Conservation (phyloP, 1,140 invertebrate genomes). For the Saccostrea echinata region DNA sequence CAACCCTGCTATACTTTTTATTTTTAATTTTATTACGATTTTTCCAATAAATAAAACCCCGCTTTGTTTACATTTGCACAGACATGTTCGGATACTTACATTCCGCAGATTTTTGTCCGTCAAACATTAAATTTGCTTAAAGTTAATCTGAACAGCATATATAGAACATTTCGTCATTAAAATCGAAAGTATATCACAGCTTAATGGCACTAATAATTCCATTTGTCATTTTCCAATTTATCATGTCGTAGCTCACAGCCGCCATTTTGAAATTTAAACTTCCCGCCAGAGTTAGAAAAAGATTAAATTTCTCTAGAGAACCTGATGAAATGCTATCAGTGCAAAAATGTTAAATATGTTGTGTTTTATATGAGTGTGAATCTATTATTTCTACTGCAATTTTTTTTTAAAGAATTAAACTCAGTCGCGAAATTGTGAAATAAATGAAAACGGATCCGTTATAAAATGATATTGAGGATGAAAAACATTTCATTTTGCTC, state of each 20-base stretch:
- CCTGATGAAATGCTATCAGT: no score
- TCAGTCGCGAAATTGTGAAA: background rate
- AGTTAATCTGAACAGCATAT: background rate
- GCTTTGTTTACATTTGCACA: slow-evolving; percentile 21
- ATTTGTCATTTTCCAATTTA: background rate
- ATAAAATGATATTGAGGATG: no score
- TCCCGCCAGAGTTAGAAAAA: slow-evolving; percentile 40
- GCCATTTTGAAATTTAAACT: slow-evolving; percentile 50
- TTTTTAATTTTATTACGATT: background rate
- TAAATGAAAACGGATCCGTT: background rate
- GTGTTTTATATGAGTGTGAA: no score
- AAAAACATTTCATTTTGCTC: no score
- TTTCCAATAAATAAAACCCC: background rate
- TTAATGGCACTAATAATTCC: background rate
- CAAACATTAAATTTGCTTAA: background rate
- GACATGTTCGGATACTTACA: background rate
- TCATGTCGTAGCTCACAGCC: background rate
- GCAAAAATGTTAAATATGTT: no score
- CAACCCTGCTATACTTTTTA: background rate
- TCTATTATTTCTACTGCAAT: no score
- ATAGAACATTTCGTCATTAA: background rate
- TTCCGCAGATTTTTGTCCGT: background rate
- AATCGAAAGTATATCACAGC: background rate
- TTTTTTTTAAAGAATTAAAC: no score
- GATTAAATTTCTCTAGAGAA: no score